Conservation (phyloP, 2,113 vertebrate genomes). For the Pseudorasbora parva region DNA sequence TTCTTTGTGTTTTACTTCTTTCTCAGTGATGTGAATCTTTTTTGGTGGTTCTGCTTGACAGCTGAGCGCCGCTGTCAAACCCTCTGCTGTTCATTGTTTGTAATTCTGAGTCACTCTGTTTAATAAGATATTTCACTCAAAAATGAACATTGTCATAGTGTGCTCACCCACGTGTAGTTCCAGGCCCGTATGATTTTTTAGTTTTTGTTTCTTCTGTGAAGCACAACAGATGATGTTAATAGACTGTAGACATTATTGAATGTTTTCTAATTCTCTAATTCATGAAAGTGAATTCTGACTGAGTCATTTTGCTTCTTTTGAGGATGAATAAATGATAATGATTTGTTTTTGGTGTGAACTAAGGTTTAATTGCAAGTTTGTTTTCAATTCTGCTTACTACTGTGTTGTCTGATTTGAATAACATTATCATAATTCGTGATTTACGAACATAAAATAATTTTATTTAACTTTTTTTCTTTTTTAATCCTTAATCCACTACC, state of each 20-base stretch:
- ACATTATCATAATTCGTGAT: background rate
- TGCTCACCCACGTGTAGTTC: background rate
- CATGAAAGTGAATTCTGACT: background rate
- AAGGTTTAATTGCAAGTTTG: too few species aligned
- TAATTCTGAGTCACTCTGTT: too few species aligned
- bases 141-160: background rate
- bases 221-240: background rate
- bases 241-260: too few species aligned
- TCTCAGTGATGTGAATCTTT: background rate
- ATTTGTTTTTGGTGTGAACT: background rate
- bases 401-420: background rate
- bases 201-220: background rate
- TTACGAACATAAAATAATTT: background rate
- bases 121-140: background rate
- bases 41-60: background rate
- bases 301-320: background rate
- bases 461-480: background rate
- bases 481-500: background rate
- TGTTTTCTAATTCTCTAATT: too few species aligned
- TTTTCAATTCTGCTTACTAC: background rate
- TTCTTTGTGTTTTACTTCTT: background rate
- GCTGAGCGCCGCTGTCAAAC: background rate
- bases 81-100: background rate
- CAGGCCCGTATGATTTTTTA: background rate
- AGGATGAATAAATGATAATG: background rate